Percentiles rank a stretch among this genome's conserved stretches.
phyloP scores from a whole-genome alignment of 2,113 vertebrate genomes.

The Pantherophis guttatus region DNA sequence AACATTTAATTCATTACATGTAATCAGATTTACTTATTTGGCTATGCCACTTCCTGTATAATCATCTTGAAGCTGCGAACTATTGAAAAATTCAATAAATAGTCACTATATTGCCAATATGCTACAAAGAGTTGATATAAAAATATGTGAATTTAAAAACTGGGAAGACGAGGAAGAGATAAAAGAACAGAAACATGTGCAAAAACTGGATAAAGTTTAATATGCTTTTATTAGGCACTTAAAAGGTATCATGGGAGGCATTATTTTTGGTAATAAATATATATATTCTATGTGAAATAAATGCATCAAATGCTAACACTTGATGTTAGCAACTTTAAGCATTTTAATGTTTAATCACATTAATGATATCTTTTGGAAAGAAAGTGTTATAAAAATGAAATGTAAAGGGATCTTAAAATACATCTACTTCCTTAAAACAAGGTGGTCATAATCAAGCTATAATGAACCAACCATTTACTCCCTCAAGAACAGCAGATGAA shows the following conservation, averaged over 20 bases:
- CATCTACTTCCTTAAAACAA: conserved; percentile 17
- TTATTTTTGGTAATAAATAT: background rate
- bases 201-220: background rate
- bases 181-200: background rate
- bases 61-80: background rate
- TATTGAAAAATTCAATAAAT: background rate
- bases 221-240: background rate
- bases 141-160: background rate
- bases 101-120: background rate
- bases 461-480: conserved; percentile 33
- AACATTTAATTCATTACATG: background rate
- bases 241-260: background rate
- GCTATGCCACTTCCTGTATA: background rate
- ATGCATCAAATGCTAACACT: background rate
- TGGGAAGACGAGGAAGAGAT: background rate
- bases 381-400: background rate
- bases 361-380: background rate
- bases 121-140: background rate
- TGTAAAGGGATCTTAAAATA: conserved; percentile 1
- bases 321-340: background rate
- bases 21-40: background rate
- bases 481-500: conserved; percentile 11
- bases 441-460: conserved; percentile 14
- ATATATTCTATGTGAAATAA: background rate
- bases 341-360: background rate